A percentile compares a stretch with the other conserved stretches of the same genome.
Conservation (phyloP, 1,140 invertebrate genomes). For the Bacillus rossius region DNA sequence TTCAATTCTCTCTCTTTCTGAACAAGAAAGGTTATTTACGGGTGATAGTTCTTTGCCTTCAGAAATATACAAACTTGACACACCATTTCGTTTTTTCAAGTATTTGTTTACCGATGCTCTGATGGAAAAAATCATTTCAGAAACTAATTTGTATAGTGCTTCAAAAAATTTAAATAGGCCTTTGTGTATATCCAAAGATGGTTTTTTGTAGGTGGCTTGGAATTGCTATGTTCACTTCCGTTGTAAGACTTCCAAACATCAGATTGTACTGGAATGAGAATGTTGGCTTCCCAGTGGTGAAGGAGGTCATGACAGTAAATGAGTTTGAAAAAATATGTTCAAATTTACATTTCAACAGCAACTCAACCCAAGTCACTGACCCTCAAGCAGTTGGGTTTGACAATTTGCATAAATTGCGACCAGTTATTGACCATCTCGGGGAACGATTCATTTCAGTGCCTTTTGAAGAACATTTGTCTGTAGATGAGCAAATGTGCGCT, state of each 20-base stretch:
- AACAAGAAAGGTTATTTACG: not conserved
- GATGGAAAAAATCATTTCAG: not conserved
- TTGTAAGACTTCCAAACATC: not conserved
- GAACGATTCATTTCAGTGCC: slow-evolving; percentile 33
- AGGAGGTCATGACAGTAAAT: slow-evolving; percentile 33
- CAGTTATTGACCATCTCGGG: slow-evolving; percentile 35
- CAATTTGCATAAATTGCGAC: slow-evolving; percentile 35
- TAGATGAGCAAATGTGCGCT: slow-evolving; percentile 36
- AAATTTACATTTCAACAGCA: slow-evolving; percentile 33
- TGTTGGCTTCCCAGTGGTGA: slow-evolving; percentile 31
- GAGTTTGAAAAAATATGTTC: slow-evolving; percentile 34
- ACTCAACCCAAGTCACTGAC: slow-evolving; percentile 9
- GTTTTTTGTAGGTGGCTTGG: not conserved
- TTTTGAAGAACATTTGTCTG: slow-evolving; percentile 32
- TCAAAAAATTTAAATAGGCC: not conserved
- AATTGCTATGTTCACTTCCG: not conserved
- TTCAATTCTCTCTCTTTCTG: not conserved
- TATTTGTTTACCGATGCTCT: not conserved
- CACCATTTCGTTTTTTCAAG: not conserved
- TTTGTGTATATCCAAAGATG: not conserved
- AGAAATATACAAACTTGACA: not conserved
- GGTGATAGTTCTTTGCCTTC: slow-evolving; percentile 1
- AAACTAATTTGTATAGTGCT: not conserved
- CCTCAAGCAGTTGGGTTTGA: not conserved
- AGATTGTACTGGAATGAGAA: slow-evolving; percentile 18